phyloP scores from a whole-genome alignment of 2,113 vertebrate genomes.

The Caloenas nicobarica region DNA sequence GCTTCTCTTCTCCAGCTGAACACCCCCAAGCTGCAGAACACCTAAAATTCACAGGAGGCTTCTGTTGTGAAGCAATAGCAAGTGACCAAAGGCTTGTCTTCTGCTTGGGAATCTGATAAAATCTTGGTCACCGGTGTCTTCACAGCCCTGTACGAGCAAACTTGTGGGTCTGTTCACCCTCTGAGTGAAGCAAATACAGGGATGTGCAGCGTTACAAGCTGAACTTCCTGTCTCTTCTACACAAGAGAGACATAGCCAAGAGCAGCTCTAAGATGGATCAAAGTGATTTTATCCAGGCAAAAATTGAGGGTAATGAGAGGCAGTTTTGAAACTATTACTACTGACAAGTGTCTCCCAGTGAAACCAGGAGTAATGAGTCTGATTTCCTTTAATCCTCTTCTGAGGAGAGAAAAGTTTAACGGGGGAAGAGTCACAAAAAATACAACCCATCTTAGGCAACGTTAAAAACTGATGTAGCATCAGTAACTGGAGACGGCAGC shows the following conservation, averaged over 20 bases:
- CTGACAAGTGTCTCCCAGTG: neutral
- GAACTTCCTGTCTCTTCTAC: neutral
- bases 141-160: neutral
- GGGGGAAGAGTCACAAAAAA: neutral
- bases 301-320: neutral
- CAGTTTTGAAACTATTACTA: neutral
- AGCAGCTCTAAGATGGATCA: neutral
- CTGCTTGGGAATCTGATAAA: neutral
- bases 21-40: neutral
- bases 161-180: neutral
- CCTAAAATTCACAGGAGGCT: accelerated
- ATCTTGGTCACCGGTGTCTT: neutral
- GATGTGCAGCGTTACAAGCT: neutral
- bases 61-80: neutral
- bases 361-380: neutral
- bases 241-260: neutral
- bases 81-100: neutral
- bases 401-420: neutral
- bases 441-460: accelerated
- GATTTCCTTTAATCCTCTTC: neutral
- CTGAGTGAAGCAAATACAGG: neutral
- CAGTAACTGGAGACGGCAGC: neutral
- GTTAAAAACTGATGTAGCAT: neutral
- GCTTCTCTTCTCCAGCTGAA: too few species aligned
- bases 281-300: neutral